Evolutionary conservation across 2,113 vertebrate genomes (phyloP).

Genomic region (Galeopterus variegatus): DNA sequence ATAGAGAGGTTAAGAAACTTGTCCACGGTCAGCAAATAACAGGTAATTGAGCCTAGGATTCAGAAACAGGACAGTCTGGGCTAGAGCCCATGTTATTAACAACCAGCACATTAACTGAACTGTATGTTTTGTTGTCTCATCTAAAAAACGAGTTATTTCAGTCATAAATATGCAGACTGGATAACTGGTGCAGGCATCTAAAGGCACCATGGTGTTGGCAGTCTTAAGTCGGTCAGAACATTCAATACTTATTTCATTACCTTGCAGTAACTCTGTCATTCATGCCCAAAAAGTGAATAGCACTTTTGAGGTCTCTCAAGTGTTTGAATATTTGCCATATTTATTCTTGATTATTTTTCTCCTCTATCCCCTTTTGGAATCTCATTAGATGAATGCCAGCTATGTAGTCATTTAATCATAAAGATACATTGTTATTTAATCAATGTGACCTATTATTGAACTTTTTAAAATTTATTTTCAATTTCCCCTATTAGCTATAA

Average conservation of each 20-base stretch:
- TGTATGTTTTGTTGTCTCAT: background rate
- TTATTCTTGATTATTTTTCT: too few relatives aligned
- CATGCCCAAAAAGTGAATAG: background rate
- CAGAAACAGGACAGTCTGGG: background rate
- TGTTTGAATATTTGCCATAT: background rate
- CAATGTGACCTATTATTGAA: background rate
- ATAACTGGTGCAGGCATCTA: background rate
- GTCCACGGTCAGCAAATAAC: background rate
- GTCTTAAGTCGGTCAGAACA: background rate
- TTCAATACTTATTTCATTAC: background rate
- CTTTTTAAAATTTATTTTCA: background rate
- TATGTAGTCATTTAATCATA: slow-evolving; percentile 2
- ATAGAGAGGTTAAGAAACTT: background rate
- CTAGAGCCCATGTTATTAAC: background rate
- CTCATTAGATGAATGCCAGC: background rate
- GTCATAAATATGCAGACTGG: background rate
- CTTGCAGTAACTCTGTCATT: background rate
- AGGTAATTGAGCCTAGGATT: background rate
- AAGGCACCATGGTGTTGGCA: background rate
- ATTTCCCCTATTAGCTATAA: background rate
- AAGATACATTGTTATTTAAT: background rate
- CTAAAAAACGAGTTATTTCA: background rate
- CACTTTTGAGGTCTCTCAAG: background rate
- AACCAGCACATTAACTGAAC: background rate
- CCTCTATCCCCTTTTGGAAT: too few relatives aligned